These are phyloP conservation scores for Acleris holmiana DNA, from an alignment of 2,888 invertebrate genomes.

Conservation along the genomic window DNA sequence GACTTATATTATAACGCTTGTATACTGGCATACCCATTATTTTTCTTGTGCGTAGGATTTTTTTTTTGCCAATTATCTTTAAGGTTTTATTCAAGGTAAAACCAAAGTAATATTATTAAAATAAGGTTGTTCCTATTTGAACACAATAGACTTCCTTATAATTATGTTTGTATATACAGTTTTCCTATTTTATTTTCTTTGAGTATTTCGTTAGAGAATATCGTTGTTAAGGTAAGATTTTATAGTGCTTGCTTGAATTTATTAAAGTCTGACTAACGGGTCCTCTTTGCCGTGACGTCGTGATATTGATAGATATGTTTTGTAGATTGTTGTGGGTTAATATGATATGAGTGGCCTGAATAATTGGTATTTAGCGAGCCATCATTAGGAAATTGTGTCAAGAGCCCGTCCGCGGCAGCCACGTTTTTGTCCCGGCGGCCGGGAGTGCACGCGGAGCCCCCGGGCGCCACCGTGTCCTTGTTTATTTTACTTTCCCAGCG, in stretches of 20 bases:
- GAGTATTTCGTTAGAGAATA: too few relatives aligned
- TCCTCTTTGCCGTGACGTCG: too few relatives aligned
- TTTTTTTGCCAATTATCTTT: not conserved
- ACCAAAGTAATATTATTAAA: not conserved
- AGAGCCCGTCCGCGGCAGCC: constrained; percentile 56
- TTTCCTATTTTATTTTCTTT: too few relatives aligned
- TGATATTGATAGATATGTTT: not conserved
- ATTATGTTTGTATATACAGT: too few relatives aligned
- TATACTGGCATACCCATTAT: constrained; percentile 15
- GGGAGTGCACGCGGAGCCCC: constrained; percentile 24
- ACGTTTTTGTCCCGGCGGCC: constrained; percentile 41
- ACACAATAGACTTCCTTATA: too few relatives aligned
- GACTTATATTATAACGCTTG: constrained; percentile 10
- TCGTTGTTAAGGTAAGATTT: too few relatives aligned
- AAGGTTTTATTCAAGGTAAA: not conserved
- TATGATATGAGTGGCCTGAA: constrained; percentile 53
- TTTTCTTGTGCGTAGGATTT: not conserved
- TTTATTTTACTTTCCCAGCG: constrained; percentile 57
- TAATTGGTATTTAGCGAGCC: constrained; percentile 64
- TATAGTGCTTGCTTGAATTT: too few relatives aligned
- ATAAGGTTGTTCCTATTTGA: too few relatives aligned
- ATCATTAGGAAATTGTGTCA: constrained; percentile 69
- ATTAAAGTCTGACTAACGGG: too few relatives aligned
- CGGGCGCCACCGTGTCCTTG: constrained; percentile 40
- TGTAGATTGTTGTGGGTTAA: not conserved